phyloP scores from a whole-genome alignment of 2,797 vertebrate species.

The Cyprinodon diabolis region DNA sequence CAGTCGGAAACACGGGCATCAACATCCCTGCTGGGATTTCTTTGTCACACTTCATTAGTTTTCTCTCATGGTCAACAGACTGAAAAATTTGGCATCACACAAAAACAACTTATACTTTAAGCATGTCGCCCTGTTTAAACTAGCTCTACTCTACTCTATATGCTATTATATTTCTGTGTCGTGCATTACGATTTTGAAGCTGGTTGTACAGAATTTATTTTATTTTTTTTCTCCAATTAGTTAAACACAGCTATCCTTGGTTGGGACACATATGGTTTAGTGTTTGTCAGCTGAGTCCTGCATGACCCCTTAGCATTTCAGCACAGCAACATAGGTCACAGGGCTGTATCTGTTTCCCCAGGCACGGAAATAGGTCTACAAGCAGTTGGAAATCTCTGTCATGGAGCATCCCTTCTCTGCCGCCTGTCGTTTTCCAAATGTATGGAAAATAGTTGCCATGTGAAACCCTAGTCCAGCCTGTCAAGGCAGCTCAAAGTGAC shows the following conservation, averaged over 20 bases:
- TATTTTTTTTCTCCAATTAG: slow-evolving; percentile 61
- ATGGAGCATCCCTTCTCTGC: slow-evolving; percentile 26
- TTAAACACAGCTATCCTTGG: slow-evolving; percentile 65
- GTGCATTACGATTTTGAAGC: slow-evolving; percentile 39
- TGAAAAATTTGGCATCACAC: slow-evolving; percentile 50
- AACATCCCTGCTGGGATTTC: slow-evolving; percentile 55
- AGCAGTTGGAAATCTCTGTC: slow-evolving; percentile 61
- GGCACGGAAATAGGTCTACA: slow-evolving; percentile 58
- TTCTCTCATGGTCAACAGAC: slow-evolving; percentile 38
- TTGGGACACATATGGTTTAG: slow-evolving; percentile 14
- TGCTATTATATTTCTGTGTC: slow-evolving; percentile 42
- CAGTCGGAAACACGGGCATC: slow-evolving; percentile 45
- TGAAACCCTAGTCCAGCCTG: slow-evolving; percentile 30
- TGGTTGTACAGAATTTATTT: slow-evolving; percentile 36
- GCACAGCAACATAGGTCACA: slow-evolving; percentile 41
- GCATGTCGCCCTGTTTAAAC: slow-evolving; percentile 22
- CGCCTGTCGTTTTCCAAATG: slow-evolving; percentile 50
- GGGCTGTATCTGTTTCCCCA: slow-evolving; percentile 59
- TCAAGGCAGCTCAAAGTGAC: slow-evolving; percentile 35
- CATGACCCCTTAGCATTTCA: slow-evolving; percentile 62
- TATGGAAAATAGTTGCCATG: slow-evolving; percentile 69
- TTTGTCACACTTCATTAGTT: slow-evolving; percentile 18
- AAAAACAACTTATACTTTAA: slow-evolving; percentile 25
- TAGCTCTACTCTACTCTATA: slow-evolving; percentile 16
- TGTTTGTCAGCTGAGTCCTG: slow-evolving; percentile 36